Base-by-base conservation (phyloP, 2,888 invertebrate species). In the Lacanobia oleracea region DNA sequence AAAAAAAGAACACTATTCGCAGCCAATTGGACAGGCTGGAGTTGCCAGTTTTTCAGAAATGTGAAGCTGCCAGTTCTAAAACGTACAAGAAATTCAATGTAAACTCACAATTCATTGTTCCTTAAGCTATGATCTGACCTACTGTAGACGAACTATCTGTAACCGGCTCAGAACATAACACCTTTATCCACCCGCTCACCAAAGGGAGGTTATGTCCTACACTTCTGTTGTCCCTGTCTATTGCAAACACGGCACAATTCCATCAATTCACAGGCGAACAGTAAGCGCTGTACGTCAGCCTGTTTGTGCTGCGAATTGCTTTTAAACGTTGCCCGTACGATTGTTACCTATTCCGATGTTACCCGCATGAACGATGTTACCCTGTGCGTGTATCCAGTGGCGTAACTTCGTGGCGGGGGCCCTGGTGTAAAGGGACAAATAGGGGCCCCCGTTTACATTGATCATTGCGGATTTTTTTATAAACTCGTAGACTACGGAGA, bases 241-340 rank as follows among this genome's bases (percentile, higher is more conserved):
- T 8, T 77, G 10, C 59, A 68, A 56, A 76, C 40, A 40, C 75
- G 61, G 45, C 33, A 50, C 67, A 68, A 75, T 82, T 84, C 59
- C 68, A 79, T 85, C 83, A 84, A 79, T 84, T 69, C 72, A 72
- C 83, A 66, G 76, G 66, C 51, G 79, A 72, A 79, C 82, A 59
- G 67, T 79, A 73, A 82, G 79, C 56, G 64, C 37, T 64, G 72
- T 82, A 57, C 53, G 79, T 65, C 73, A 61, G 53, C 53, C 18
- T 77, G 77, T 81, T 81, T 81, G 77, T 69, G 45, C 60, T 60
- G 43, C 40, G 74, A 82, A 79, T 79, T 79, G 82, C 73, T 79
- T 82, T 79, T 54, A 79, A 72, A 68, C 67, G 63, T 64, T 33
- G 50, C 67, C 56, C 18, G 53, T 27, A 59, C 57, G 40, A 72